Percentiles rank a stretch among this genome's conserved stretches.
These are phyloP conservation scores for Labeo catla DNA, from an alignment of 2,113 vertebrate genomes.

Conservation along the genomic window DNA sequence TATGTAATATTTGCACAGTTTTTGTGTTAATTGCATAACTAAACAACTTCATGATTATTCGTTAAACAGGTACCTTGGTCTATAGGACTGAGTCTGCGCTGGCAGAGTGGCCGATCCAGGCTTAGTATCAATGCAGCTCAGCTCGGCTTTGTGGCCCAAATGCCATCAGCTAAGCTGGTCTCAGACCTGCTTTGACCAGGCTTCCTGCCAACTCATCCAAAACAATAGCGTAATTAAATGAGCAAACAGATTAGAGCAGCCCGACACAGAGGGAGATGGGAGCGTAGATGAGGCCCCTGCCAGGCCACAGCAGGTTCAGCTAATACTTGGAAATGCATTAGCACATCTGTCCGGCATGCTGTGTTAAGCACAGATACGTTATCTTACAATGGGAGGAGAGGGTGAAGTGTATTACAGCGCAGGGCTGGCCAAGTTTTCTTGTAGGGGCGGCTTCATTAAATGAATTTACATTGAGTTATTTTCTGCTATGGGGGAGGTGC, in stretches of 20 bases:
- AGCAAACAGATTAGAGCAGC: constrained; percentile 77
- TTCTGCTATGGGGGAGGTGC: neutral
- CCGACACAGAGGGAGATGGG: constrained; percentile 56
- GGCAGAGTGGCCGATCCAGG: neutral
- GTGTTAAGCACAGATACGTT: constrained; percentile 10
- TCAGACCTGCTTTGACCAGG: constrained; percentile 68
- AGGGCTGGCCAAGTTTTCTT: constrained; percentile 5
- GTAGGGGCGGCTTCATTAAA: neutral
- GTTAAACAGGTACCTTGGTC: neutral
- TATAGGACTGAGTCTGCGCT: neutral
- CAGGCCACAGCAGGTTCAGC: constrained; percentile 67
- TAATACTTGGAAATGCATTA: constrained; percentile 55
- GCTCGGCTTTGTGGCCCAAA: constrained; percentile 70
- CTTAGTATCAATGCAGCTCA: constrained; percentile 65
- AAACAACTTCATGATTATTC: neutral
- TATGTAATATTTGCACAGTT: neutral
- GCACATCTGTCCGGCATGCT: constrained; percentile 70
- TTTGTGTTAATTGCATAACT: neutral
- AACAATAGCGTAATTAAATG: constrained; percentile 77
- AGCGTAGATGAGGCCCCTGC: constrained; percentile 61
- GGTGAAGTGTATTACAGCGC: constrained; percentile 16
- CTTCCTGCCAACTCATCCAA: constrained; percentile 50
- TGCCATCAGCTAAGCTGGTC: constrained; percentile 65
- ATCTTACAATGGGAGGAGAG: constrained; percentile 22
- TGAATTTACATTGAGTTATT: neutral